phyloP scores from a whole-genome alignment of 2,888 invertebrate genomes.

The Folsomia candida region DNA sequence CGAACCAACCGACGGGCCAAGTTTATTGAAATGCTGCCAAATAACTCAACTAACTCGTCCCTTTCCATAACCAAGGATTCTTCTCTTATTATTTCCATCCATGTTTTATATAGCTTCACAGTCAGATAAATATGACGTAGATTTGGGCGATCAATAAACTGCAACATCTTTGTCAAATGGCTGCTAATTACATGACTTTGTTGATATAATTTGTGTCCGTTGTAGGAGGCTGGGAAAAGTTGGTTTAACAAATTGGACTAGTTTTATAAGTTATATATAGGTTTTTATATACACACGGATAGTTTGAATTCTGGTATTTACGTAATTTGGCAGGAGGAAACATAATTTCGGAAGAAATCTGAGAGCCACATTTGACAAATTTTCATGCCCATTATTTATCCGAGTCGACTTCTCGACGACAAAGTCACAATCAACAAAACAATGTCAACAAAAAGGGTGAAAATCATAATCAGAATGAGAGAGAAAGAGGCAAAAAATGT shows the following conservation, averaged over 20 bases:
- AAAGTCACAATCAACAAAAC: too few relatives aligned
- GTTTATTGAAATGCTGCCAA: slow-evolving; percentile 18
- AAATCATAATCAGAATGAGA: too few relatives aligned
- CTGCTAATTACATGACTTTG: background rate
- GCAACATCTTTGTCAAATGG: background rate
- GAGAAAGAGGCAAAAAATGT: too few relatives aligned
- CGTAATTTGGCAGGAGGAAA: background rate
- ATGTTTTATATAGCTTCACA: too few relatives aligned
- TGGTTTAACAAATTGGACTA: background rate
- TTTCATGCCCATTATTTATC: background rate
- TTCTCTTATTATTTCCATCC: slow-evolving; percentile 6
- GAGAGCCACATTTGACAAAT: background rate
- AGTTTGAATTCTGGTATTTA: background rate
- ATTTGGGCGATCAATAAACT: background rate
- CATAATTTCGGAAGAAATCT: background rate
- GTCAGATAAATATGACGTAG: background rate
- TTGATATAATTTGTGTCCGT: background rate
- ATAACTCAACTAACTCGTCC: background rate
- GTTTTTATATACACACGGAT: too few relatives aligned
- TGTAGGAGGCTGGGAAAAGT: too few relatives aligned
- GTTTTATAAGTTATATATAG: background rate
- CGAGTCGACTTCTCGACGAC: background rate
- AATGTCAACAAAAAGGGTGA: too few relatives aligned
- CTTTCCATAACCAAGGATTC: background rate
- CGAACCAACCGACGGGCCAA: too few relatives aligned